Percentiles rank a stretch among this genome's conserved stretches.
Evolutionary conservation across 1,140 invertebrate species (phyloP).

Genomic region (Oppia nitens): DNA sequence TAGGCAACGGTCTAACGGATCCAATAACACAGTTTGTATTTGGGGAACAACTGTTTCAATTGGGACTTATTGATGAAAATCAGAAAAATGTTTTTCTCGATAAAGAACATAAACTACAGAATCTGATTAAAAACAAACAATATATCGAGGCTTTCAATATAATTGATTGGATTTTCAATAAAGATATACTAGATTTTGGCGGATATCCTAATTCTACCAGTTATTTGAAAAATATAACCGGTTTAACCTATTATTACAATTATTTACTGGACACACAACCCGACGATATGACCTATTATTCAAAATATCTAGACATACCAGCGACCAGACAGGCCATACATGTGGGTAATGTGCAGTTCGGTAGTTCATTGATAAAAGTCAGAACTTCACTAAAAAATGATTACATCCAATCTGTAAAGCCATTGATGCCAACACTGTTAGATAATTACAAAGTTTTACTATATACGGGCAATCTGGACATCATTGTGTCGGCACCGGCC

Average conservation of each 20-base stretch:
- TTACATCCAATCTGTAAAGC: constrained; percentile 61
- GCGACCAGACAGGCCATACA: constrained; percentile 51
- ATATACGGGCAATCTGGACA: constrained; percentile 67
- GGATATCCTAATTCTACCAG: constrained; percentile 41
- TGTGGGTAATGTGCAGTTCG: constrained; percentile 59
- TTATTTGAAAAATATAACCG: constrained; percentile 54
- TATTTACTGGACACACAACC: constrained; percentile 43
- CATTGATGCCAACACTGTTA: constrained; percentile 47
- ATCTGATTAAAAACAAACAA: constrained; percentile 40
- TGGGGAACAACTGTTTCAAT: constrained; percentile 59
- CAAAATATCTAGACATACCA: constrained; percentile 28
- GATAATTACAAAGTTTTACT: constrained; percentile 19
- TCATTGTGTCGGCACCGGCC: constrained; percentile 60
- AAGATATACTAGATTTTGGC: constrained; percentile 51
- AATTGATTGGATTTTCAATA: no score
- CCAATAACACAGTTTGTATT: constrained; percentile 59
- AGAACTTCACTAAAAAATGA: constrained; percentile 51
- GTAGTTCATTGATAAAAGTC: constrained; percentile 31
- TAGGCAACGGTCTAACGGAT: constrained; percentile 69
- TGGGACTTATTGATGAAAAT: constrained; percentile 51
- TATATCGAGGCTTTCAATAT: constrained; percentile 46
- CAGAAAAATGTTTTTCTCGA: constrained; percentile 36
- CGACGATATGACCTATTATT: constrained; percentile 28
- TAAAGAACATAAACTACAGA: constrained; percentile 37
- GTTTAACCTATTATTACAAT: constrained; percentile 60